Evolutionary conservation across 2,888 invertebrate genomes (phyloP).

Genomic region (Eupeodes latifasciatus): DNA sequence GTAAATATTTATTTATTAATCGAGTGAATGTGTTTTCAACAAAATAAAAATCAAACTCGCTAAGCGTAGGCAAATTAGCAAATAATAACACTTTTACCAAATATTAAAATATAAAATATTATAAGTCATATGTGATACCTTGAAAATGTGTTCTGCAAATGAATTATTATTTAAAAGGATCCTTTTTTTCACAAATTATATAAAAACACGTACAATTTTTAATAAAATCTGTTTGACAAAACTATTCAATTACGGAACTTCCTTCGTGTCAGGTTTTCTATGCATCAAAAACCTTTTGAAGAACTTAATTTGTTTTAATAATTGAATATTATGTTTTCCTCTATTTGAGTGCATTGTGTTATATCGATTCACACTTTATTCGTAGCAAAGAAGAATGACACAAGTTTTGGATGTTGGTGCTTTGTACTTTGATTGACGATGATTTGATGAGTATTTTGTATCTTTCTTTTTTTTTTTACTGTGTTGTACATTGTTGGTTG

Average conservation of each 20-base stretch:
- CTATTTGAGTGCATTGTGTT: conserved; percentile 54
- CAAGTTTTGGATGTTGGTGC: conserved; percentile 51
- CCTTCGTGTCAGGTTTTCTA: conserved; percentile 60
- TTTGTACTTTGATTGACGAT: conserved; percentile 63
- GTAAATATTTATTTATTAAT: conserved; percentile 57
- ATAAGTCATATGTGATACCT: background rate
- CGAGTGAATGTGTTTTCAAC: conserved; percentile 38
- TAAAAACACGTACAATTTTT: background rate
- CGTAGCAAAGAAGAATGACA: conserved; percentile 71
- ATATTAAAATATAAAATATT: background rate
- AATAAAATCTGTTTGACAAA: conserved; percentile 16
- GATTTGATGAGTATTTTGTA: conserved; percentile 44
- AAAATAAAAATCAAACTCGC: conserved; percentile 41
- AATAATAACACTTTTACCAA: conserved; percentile 35
- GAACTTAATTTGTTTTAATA: conserved; percentile 6
- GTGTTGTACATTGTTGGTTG: conserved; percentile 22
- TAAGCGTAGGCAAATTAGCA: conserved; percentile 40
- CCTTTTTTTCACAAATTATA: conserved; percentile 19
- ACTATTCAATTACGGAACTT: conserved; percentile 17
- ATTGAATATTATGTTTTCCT: conserved; percentile 20
- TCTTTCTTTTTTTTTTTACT: conserved; percentile 9
- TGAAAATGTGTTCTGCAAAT: conserved; percentile 5
- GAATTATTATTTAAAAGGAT: conserved; percentile 42
- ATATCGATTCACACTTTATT: conserved; percentile 73
- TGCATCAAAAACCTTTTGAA: conserved; percentile 60